These are phyloP conservation scores for Philaethria dido DNA, from an alignment of 2,888 invertebrate species.

Conservation along the genomic window DNA sequence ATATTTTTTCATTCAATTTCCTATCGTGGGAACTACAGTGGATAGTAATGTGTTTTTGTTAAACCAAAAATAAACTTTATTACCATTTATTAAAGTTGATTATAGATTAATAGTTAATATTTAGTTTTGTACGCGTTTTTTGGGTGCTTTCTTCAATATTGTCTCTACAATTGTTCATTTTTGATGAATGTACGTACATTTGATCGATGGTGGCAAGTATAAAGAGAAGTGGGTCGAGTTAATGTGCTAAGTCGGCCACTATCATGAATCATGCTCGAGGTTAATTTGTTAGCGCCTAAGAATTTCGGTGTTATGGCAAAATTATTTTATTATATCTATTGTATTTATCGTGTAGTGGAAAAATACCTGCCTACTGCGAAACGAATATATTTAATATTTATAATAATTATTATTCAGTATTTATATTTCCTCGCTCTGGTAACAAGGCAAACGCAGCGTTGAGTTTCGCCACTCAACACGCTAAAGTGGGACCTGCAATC, in stretches of 20 bases:
- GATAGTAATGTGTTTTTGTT: conserved; percentile 29
- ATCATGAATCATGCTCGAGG: conserved; percentile 35
- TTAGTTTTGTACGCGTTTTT: conserved; percentile 35
- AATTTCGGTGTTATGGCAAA: conserved; percentile 11
- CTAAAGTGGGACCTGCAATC: too few species aligned
- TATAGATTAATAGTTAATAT: conserved; percentile 9
- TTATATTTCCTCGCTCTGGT: too few species aligned
- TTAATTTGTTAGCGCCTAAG: conserved; percentile 21
- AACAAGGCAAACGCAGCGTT: too few species aligned
- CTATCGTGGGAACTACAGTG: conserved; percentile 46
- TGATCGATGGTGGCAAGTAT: conserved; percentile 30
- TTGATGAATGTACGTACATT: conserved; percentile 42
- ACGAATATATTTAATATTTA: too few species aligned
- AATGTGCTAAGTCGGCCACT: conserved; percentile 28
- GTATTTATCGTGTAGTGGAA: background rate
- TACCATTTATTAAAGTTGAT: conserved; percentile 9
- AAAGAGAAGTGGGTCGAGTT: conserved; percentile 37
- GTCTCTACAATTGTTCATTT: conserved; percentile 40
- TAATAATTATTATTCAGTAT: too few species aligned
- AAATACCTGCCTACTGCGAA: too few species aligned
- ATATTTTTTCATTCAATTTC: conserved; percentile 50
- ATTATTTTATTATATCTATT: conserved; percentile 10
- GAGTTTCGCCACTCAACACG: too few species aligned
- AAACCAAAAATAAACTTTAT: conserved; percentile 26
- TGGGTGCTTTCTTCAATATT: conserved; percentile 40